Conservation (phyloP, 2,888 invertebrate genomes). For the Orchesellides sinensis region DNA sequence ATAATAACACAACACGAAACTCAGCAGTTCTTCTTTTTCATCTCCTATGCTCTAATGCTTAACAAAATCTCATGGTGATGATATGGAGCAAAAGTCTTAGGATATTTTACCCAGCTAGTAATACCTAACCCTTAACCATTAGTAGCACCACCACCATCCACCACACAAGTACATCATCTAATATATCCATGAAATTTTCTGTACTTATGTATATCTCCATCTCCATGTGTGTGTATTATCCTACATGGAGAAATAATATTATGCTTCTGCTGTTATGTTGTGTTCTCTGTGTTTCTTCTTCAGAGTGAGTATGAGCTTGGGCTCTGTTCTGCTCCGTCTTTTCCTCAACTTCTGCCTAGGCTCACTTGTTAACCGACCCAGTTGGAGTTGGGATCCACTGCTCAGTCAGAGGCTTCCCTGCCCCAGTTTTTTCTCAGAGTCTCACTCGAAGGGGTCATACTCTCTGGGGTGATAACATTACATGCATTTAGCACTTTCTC, state of each 20-base stretch:
- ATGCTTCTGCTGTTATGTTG: neutral
- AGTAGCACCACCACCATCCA: conserved; percentile 5
- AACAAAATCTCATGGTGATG: conserved; percentile 62
- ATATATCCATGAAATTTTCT: neutral
- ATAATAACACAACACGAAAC: neutral
- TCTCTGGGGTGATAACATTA: conserved; percentile 65
- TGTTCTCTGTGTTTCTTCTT: too few relatives aligned
- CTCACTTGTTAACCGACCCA: conserved; percentile 70
- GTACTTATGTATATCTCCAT: neutral
- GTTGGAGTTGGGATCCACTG: conserved; percentile 75
- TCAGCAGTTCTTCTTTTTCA: conserved; percentile 13
- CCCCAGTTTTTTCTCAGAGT: conserved; percentile 73
- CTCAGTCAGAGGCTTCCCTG: conserved; percentile 74
- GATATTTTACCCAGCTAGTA: too few relatives aligned
- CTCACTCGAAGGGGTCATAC: conserved; percentile 74
- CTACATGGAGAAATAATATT: conserved; percentile 15
- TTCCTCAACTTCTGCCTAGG: conserved; percentile 46
- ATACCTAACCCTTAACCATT: too few relatives aligned
- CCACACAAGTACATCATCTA: neutral
- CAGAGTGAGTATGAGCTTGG: too few relatives aligned
- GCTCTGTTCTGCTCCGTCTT: conserved; percentile 17
- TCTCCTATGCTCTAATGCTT: conserved; percentile 35
- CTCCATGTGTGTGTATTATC: conserved; percentile 2
- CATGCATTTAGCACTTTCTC: conserved; percentile 42
- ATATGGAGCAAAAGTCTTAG: conserved; percentile 59